A percentile compares a stretch with the other conserved stretches of the same genome.
Evolutionary conservation across 2,113 vertebrate genomes (phyloP).

Genomic region (Saguinus midas): DNA sequence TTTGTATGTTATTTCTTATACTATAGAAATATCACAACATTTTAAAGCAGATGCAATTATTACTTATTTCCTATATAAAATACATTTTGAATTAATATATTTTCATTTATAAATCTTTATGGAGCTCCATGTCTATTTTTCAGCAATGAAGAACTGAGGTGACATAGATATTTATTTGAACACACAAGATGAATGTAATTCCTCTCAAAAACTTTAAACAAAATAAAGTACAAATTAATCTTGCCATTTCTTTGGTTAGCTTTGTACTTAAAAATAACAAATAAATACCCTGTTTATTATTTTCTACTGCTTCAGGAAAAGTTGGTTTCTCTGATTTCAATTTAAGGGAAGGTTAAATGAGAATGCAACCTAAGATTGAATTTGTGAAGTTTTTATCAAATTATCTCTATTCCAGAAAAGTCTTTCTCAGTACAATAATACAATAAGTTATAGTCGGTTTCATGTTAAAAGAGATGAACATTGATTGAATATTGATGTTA

Average conservation of each 20-base stretch:
- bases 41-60: slow-evolving; percentile 24
- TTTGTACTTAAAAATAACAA: slow-evolving; percentile 44
- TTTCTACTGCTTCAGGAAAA: slow-evolving; percentile 64
- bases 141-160: slow-evolving; percentile 15
- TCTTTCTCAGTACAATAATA: slow-evolving; percentile 37
- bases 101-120: slow-evolving; percentile 11
- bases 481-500: slow-evolving; percentile 24
- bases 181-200: slow-evolving; percentile 3
- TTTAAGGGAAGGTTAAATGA: slow-evolving; percentile 62
- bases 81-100: slow-evolving; percentile 19
- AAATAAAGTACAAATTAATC: slow-evolving; percentile 64
- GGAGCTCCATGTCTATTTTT: slow-evolving; percentile 18
- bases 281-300: slow-evolving; percentile 49
- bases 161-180: slow-evolving; percentile 44
- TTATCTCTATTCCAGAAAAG: slow-evolving; percentile 57
- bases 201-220: slow-evolving; percentile 50
- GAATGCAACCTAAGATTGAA: slow-evolving; percentile 60
- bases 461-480: slow-evolving; percentile 26
- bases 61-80: slow-evolving; percentile 43
- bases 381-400: slow-evolving; percentile 75
- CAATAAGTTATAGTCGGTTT: slow-evolving; percentile 49
- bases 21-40: slow-evolving; percentile 12
- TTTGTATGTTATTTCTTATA: slow-evolving; percentile 27
- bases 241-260: slow-evolving; percentile 21
- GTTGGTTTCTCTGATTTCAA: slow-evolving; percentile 64